These are phyloP conservation scores for Orestias chungarensis DNA, from an alignment of 2,797 vertebrate species.

Conservation along the genomic window DNA sequence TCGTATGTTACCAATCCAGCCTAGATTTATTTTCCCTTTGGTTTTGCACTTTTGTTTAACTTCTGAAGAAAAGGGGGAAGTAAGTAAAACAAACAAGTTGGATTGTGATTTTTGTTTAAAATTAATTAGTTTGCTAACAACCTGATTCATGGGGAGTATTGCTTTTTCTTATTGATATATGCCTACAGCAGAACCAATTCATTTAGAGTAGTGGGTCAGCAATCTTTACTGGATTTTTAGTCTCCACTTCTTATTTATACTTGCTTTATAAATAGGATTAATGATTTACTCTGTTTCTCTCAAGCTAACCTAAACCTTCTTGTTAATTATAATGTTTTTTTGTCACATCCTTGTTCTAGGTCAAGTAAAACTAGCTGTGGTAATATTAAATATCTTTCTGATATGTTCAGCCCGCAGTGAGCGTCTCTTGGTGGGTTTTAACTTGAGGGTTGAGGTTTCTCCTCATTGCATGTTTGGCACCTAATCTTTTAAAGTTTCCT, in stretches of 20 bases:
- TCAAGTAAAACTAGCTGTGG: conserved; percentile 31
- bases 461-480: conserved; percentile 73
- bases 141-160: conserved; percentile 35
- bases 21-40: neutral
- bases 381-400: conserved; percentile 33
- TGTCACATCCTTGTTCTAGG: conserved; percentile 11
- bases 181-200: neutral
- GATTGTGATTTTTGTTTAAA: conserved; percentile 5
- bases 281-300: conserved; percentile 4
- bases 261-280: conserved; percentile 22
- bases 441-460: conserved; percentile 48
- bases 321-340: conserved; percentile 10
- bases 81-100: conserved; percentile 21
- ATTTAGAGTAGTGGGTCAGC: neutral
- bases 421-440: conserved; percentile 35
- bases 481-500: conserved; percentile 43
- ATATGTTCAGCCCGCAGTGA: conserved; percentile 47
- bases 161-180: conserved; percentile 19
- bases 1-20: neutral
- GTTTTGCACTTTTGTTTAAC: neutral
- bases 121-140: conserved; percentile 17
- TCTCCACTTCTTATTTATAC: conserved; percentile 34
- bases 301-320: conserved; percentile 5
- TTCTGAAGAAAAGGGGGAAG: neutral
- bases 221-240: conserved; percentile 17